These are phyloP conservation scores for Heteractis magnifica DNA, from an alignment of 92 coral and sea anemone genomes.

Conservation along the genomic window DNA sequence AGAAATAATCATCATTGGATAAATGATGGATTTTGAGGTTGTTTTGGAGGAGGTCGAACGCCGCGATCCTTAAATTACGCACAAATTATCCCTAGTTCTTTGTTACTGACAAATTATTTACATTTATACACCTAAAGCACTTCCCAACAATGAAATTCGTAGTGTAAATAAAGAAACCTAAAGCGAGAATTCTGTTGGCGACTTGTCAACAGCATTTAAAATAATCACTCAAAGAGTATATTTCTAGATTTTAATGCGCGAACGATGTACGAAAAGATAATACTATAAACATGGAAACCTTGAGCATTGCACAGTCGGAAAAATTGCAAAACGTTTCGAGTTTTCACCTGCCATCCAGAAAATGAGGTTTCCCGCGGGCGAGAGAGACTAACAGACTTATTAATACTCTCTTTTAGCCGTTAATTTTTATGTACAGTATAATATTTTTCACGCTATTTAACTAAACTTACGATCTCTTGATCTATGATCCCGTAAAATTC, in stretches of 20 bases:
- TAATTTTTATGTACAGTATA: constrained; percentile 10
- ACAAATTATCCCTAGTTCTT: constrained; percentile 36
- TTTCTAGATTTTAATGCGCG: constrained; percentile 22
- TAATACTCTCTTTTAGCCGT: constrained; percentile 21
- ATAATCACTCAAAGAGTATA: constrained; percentile 21
- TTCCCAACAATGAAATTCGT: constrained; percentile 31
- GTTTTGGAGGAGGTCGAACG: constrained; percentile 10
- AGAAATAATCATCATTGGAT: neutral
- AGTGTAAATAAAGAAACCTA: constrained; percentile 27
- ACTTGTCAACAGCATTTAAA: constrained; percentile 32
- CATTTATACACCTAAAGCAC: constrained; percentile 30
- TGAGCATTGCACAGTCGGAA: constrained; percentile 19
- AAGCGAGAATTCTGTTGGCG: constrained; percentile 19
- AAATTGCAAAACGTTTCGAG: constrained; percentile 9
- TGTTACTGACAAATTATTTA: constrained; percentile 34
- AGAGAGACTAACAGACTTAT: constrained; percentile 32
- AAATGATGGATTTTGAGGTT: neutral
- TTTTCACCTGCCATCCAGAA: constrained; percentile 25
- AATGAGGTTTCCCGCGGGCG: constrained; percentile 35
- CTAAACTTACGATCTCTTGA: constrained; percentile 26
- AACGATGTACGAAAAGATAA: constrained; percentile 12
- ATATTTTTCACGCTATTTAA: constrained; percentile 24
- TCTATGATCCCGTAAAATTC: constrained; percentile 6
- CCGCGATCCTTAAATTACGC: constrained; percentile 30
- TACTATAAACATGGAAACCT: neutral